Evolutionary conservation across 2,888 invertebrate genomes (phyloP).

Genomic region (Rhimphoctona megacephalus): DNA sequence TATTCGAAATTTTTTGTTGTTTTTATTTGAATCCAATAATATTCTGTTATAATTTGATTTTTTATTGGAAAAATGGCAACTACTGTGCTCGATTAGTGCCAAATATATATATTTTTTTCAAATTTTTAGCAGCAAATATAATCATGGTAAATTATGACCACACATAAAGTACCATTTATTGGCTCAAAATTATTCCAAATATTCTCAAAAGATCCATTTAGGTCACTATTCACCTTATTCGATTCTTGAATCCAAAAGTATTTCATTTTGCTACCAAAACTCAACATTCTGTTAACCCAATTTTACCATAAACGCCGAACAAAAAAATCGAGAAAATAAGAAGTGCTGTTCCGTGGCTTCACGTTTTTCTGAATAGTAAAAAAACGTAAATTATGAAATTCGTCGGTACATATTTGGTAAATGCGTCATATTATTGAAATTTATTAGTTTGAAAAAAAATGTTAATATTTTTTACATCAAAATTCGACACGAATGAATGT

Average conservation of each 20-base stretch:
- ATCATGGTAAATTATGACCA: no score
- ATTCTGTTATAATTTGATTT: no score
- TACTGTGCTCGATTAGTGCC: no score
- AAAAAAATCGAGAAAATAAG: neutral
- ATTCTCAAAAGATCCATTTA: no score
- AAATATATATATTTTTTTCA: no score
- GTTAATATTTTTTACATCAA: neutral
- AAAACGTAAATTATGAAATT: neutral
- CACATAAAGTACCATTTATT: no score
- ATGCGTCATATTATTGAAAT: neutral
- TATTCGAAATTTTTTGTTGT: no score
- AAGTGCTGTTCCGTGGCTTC: neutral
- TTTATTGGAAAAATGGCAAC: no score
- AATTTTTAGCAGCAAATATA: no score
- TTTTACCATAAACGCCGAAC: neutral
- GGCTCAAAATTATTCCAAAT: no score
- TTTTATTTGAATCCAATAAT: no score
- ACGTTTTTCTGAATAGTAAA: neutral
- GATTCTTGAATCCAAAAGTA: neutral
- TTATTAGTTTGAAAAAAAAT: neutral
- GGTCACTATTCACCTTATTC: neutral
- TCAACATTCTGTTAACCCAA: neutral
- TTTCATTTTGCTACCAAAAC: neutral
- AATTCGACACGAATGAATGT: neutral
- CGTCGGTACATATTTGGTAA: neutral